Evolutionary conservation across 2,888 invertebrate genomes (phyloP).

Genomic region (Ceraclea dissimilis): DNA sequence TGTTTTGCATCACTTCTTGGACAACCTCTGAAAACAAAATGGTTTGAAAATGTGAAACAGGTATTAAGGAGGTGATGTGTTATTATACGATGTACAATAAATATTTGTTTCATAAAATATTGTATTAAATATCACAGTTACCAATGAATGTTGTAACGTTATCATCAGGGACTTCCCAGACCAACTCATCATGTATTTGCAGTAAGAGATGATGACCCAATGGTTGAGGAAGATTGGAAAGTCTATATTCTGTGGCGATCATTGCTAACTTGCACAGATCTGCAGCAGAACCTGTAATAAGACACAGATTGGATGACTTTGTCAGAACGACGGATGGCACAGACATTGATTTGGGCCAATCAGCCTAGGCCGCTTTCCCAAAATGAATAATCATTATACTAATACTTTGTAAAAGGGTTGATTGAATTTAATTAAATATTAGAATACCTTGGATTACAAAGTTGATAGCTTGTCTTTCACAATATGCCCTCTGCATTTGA

Average conservation of each 20-base stretch:
- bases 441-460: conserved; percentile 46
- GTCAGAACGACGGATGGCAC: too few relatives aligned
- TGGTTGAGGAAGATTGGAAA: conserved; percentile 26
- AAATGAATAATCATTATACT: background rate
- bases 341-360: too few relatives aligned
- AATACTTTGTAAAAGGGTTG: too few relatives aligned
- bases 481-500: conserved; percentile 30
- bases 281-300: conserved; percentile 40
- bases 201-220: conserved; percentile 34
- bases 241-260: conserved; percentile 30
- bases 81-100: background rate
- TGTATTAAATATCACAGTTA: conserved; percentile 22
- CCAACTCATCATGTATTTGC: conserved; percentile 48
- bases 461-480: conserved; percentile 44
- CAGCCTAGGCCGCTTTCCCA: too few relatives aligned
- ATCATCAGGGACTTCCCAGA: conserved; percentile 39
- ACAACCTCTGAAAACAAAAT: conserved; percentile 31
- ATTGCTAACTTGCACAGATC: conserved; percentile 47
- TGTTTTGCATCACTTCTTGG: conserved; percentile 35
- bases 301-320: too few relatives aligned
- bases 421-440: too few relatives aligned
- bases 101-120: too few relatives aligned
- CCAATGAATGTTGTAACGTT: conserved; percentile 32
- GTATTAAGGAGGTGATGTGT: background rate
- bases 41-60: background rate